phyloP scores from a whole-genome alignment of 92 coral and sea anemone species.

The Blastomussa wellsi region DNA sequence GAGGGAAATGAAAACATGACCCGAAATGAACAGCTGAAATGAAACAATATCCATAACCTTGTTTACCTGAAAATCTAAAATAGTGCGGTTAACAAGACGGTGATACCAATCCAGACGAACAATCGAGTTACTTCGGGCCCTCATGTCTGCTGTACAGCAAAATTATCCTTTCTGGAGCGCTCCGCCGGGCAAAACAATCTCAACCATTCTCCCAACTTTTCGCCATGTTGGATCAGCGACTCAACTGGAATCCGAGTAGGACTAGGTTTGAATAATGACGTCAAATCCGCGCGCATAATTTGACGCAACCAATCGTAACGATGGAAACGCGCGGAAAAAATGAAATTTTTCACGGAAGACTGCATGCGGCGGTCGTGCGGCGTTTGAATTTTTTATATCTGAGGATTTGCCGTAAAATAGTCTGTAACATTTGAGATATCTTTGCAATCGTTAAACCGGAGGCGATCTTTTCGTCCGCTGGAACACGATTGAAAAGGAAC shows the following conservation, averaged over 20 bases:
- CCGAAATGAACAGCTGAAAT: too few species aligned
- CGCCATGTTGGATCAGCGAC: slow-evolving; percentile 44
- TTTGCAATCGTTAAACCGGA: background rate
- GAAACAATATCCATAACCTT: background rate
- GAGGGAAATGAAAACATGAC: background rate
- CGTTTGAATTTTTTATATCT: background rate
- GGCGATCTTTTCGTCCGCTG: background rate
- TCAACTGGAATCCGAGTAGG: background rate
- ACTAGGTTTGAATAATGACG: slow-evolving; percentile 45
- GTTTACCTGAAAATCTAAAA: slow-evolving; percentile 90
- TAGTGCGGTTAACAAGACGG: slow-evolving; percentile 88
- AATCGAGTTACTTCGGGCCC: slow-evolving; percentile 93
- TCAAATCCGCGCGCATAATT: slow-evolving; percentile 37
- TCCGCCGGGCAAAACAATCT: slow-evolving; percentile 11
- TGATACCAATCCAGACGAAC: slow-evolving; percentile 98
- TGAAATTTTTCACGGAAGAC: background rate
- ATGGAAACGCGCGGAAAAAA: slow-evolving; percentile 14
- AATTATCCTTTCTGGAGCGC: background rate
- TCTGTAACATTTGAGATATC: background rate
- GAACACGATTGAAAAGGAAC: background rate
- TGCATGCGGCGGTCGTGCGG: background rate
- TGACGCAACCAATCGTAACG: slow-evolving; percentile 41
- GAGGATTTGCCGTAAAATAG: background rate
- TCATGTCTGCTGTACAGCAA: slow-evolving; percentile 52
- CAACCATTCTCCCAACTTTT: slow-evolving; percentile 45